Evolutionary conservation across 2,113 vertebrate species (phyloP), one percentile per base, ranked within the genome.

Genomic region (Sclerurus mexicanus): DNA sequence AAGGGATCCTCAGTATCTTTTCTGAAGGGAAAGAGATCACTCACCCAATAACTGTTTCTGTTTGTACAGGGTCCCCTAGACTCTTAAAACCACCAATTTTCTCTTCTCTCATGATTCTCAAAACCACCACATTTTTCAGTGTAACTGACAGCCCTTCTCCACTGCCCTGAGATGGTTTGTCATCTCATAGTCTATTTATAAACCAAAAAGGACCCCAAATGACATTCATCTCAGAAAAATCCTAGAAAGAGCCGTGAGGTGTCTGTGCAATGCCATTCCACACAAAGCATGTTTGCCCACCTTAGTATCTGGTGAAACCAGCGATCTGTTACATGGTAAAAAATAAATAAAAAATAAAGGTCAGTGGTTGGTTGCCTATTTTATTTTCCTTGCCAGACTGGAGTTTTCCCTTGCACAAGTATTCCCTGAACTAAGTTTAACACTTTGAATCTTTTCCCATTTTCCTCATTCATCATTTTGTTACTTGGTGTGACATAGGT

Each of bases 391-490:
- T 94, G 46, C 83, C 90, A 77, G 67, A 21, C 25, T 77, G 27
- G 27, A 72, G 28, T 50, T 89, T 63, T 76, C 66, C 39, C 6
- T 90, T 83, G 46, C 50, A 86, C 9, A 4, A 74, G 20, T 83
- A 83, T 89, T 96, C 80, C 80, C 81, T 84, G 72, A 76, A 68
- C 84, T 93, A 59, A 89, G 33, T 47, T 77, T 92, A 78, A 50
- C 47, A 83, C 72, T 67, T 83, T n/a, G 11, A 71, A 84, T 80
- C 19, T 50, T 89, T 81, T 58, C 81, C 20, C 12, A 10, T 78
- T 93, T 84, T 75, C n/a, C 19, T 56, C 31, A 49, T 44, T 64
- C n/a, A 81, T 33, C 5, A 30, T 85, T 82, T 79, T 52, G 73
- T 59, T 93, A 81, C 4, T 64, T 72, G n/a, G 16, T 87, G 33